Evolutionary conservation across 2,888 invertebrate genomes (phyloP), one percentile per base, ranked within the genome.

Genomic region (Epinotia nisella): DNA sequence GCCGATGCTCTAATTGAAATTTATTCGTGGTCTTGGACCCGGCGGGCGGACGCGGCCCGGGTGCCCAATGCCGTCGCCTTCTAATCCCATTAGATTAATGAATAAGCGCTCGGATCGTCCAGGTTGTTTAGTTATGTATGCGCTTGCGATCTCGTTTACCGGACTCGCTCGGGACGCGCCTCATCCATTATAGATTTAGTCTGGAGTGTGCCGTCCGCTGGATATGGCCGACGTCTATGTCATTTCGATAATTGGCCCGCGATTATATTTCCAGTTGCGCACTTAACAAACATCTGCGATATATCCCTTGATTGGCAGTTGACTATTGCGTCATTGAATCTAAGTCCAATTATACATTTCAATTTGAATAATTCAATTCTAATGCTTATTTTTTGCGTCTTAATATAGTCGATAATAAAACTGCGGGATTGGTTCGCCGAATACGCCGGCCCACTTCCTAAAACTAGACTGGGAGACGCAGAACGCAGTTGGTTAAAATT

Each of bases 401-500:
- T 67, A 56, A 67, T 72, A 67, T 71, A 67, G 68, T 56, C 41
- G 29, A 19, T 69, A 69, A 53, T 58, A 45, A 67, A 58, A 58
- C 58, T n/a, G 71, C 69, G 64, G 69, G 62, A 86, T 89, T 85
- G 85, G 87, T 89, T 87, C 87, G 83, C 79, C 83, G 88, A 88
- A 89, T 85, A 81, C 80, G 80, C 83, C 91, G 92, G 90, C 92
- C 90, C 90, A 92, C 92, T 92, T 93, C 92, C 92, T 92, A 92
- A 91, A 91, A 88, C 92, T 89, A 90, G 90, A 88, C 90, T 88
- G 89, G 84, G 91, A 91, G 90, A 92, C 93, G 91, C 78, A 77
- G 73, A 73, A 92, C 93, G 91, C 91, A 92, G 86, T 92, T 93
- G 93, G 93, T 91, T 93, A 93, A 93, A 93, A 93, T 93, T 93